These are phyloP conservation scores for Brotula barbata DNA, from an alignment of 2,797 vertebrate species.

Conservation along the genomic window DNA sequence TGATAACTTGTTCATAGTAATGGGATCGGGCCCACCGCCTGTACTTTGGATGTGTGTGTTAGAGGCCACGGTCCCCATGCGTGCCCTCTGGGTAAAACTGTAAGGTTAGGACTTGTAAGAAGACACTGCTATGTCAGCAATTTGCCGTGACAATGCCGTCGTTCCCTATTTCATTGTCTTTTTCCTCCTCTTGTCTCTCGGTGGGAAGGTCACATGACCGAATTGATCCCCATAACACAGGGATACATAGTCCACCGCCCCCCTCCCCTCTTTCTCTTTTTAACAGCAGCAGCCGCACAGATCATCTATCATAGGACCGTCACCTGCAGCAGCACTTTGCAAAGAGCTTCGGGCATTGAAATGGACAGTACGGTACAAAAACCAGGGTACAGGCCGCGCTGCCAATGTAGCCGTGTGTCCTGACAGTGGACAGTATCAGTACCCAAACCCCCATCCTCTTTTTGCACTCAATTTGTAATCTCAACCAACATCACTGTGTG, in stretches of 20 bases:
- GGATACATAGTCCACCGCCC: conserved; percentile 33
- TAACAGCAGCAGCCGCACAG: conserved; percentile 36
- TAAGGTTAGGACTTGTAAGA: conserved; percentile 78
- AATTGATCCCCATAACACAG: conserved; percentile 63
- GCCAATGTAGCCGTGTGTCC: too few species aligned
- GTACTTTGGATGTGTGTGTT: background rate
- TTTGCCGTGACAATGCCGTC: conserved; percentile 72
- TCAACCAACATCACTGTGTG: too few species aligned
- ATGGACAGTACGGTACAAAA: conserved; percentile 15
- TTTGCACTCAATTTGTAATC: too few species aligned
- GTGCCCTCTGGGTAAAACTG: conserved; percentile 66
- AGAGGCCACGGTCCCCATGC: conserved; percentile 31
- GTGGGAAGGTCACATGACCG: conserved; percentile 67
- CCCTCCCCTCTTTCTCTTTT: conserved; percentile 39
- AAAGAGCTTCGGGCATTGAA: conserved; percentile 19
- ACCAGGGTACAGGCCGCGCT: conserved; percentile 7
- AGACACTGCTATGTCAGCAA: conserved; percentile 80
- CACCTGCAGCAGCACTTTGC: conserved; percentile 42
- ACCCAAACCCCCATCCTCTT: too few species aligned
- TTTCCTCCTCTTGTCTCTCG: conserved; percentile 59
- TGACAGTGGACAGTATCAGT: too few species aligned
- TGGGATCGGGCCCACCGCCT: conserved; percentile 24
- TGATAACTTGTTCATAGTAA: conserved; percentile 32
- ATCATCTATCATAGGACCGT: conserved; percentile 54
- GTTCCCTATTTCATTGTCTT: conserved; percentile 70